Conservation (phyloP, 2,888 invertebrate species). For the Andrena chrysosceles region DNA sequence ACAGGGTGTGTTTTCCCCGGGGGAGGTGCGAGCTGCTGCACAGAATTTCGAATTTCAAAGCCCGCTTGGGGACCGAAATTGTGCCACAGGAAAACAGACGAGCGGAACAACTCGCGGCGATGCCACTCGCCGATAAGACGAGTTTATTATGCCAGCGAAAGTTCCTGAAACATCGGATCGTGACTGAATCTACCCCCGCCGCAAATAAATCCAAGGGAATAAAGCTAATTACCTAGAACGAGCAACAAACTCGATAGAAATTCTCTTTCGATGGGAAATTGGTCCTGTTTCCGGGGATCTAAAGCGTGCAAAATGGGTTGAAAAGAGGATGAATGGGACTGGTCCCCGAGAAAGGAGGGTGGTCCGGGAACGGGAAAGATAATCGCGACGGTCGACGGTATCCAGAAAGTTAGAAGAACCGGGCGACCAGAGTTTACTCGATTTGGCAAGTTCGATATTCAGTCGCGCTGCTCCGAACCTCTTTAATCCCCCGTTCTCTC, state of each 20-base stretch:
- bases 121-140: slow-evolving; percentile 37
- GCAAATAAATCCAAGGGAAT: slow-evolving; percentile 4
- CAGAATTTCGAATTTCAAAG: slow-evolving; percentile 49
- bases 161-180: slow-evolving; percentile 20
- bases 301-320: slow-evolving; percentile 21
- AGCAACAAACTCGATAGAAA: slow-evolving; percentile 24
- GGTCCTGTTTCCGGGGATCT: slow-evolving; percentile 23
- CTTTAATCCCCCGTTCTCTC: slow-evolving; percentile 15
- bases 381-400: slow-evolving; percentile 38
- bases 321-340: slow-evolving; percentile 25
- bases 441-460: slow-evolving; percentile 70
- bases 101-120: slow-evolving; percentile 36
- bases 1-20: slow-evolving; percentile 52
- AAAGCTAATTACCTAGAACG: slow-evolving; percentile 28
- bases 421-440: slow-evolving; percentile 62
- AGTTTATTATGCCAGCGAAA: slow-evolving; percentile 25
- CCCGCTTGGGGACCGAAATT: slow-evolving; percentile 19
- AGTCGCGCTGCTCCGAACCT: slow-evolving; percentile 23
- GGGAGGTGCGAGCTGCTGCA: slow-evolving; percentile 14
- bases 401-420: slow-evolving; percentile 65
- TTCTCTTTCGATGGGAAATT: slow-evolving; percentile 11
- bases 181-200: neutral
- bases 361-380: slow-evolving; percentile 36
- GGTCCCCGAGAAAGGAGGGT: neutral
- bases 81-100: slow-evolving; percentile 29